phyloP scores from a whole-genome alignment of 2,888 invertebrate genomes.

The Biston stratarius region DNA sequence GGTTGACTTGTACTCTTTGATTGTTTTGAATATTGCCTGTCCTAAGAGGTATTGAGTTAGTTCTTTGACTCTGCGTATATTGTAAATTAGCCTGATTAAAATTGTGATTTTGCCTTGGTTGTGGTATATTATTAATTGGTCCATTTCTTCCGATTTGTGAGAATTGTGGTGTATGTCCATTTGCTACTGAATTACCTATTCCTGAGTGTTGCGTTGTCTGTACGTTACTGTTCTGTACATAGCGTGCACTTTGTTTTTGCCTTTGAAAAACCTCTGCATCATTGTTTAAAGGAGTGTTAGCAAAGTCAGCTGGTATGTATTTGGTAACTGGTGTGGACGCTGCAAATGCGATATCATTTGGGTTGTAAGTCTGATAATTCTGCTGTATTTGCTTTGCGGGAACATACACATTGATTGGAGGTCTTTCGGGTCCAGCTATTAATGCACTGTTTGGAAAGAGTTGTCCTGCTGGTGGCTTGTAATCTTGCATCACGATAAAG shows the following conservation, averaged over 20 bases:
- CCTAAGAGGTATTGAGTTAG: conserved; percentile 46
- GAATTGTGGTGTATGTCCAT: conserved; percentile 54
- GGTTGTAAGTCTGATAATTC: conserved; percentile 56
- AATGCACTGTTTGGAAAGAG: conserved; percentile 71
- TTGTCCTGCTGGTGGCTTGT: conserved; percentile 76
- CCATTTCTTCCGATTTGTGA: conserved; percentile 30
- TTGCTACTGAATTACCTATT: conserved; percentile 52
- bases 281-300: conserved; percentile 52
- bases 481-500: conserved; percentile 76
- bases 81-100: conserved; percentile 48
- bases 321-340: conserved; percentile 73
- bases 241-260: conserved; percentile 63
- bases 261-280: conserved; percentile 63
- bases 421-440: conserved; percentile 63
- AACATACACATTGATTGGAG: conserved; percentile 65
- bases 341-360: conserved; percentile 62
- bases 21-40: conserved; percentile 50
- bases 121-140: conserved; percentile 35
- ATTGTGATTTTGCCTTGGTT: conserved; percentile 54
- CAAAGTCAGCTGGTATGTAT: conserved; percentile 63
- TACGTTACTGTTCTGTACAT: conserved; percentile 53
- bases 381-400: conserved; percentile 69
- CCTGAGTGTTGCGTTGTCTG: conserved; percentile 53
- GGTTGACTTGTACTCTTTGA: conserved; percentile 54
- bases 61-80: conserved; percentile 54